Base-by-base conservation (phyloP, 2,888 invertebrate species). In the Drosophila prostipennis region DNA sequence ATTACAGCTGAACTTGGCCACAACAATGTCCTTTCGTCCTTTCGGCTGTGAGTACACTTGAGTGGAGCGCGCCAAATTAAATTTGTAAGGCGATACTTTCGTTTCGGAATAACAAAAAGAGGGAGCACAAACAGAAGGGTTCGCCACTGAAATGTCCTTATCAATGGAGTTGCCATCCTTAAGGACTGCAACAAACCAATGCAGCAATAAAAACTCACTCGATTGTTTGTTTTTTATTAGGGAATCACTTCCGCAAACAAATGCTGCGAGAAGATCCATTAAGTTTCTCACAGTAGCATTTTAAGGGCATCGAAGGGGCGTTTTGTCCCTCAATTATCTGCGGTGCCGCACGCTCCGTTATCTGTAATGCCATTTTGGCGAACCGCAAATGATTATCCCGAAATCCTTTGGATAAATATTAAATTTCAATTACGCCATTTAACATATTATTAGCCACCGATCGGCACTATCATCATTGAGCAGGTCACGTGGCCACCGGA, bases 371-470 rank as follows among this genome's bases (percentile, higher is more conserved):
- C 72, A 45, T 61, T 77, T 80, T 78, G 78, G 78, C 77, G 77
- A 85, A 80, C 89, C 89, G 83, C 86, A 86, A 89, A 85, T 79
- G 85, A 72, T 85, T 86, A 89, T 89, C 87, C 79, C 82, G 74
- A 90, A 90, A 91, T 82, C 88, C 87, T 79, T 91, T 89, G 80
- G 77, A 84, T 85, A 90, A 90, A 91, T 91, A 91, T 91, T 91
- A 89, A 91, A 91, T 91, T 91, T 90, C 91, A 91, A 91, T 91
- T 91, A 91, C 80, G 80, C 86, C 81, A 71, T 78, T 90, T 89
- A 81, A 80, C 82, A 79, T 87, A 78, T 86, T 85, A 85, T 85
- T 87, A 85, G 87, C 87, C 69, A 52, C 26, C 71, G 61, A 79
- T 79, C 64, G 68, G 60, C 53, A 68, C 64, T 55, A 75, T 74